Base-by-base conservation (phyloP, 2,888 invertebrate species). In the Cantharis flavilabris region DNA sequence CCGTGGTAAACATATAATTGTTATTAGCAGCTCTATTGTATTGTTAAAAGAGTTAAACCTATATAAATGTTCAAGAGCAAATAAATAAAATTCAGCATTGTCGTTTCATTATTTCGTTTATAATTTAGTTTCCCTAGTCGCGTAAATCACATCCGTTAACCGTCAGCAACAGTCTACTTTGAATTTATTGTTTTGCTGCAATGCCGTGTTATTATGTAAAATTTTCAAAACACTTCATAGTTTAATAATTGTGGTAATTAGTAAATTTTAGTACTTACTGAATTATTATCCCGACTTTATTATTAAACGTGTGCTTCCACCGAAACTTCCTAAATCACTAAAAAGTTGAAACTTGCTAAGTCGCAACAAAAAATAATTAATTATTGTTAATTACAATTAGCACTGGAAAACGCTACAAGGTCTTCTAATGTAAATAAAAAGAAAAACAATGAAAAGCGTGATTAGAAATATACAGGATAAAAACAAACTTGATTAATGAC, bases 21-120 rank as follows among this genome's bases (percentile, higher is more conserved):
- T 76, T 76, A 78, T 78, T 78, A 78, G 67, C 70, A 65, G 69
- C 62, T 71, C 67, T 71, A 76, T 78, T 78, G 78, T 78, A 72
- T 67, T 62, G 67, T 67, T 75, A 76, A 73, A 78, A 73, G 71
- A 71, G 75, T 76, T 76, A 76, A 70, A 72, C 75, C 75, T 77
- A 73, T 69, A 76, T 73, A 75, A 76, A 76, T 78, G 75, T 78
- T 64, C 69, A 76, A 74, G 73, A 75, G 75, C 75, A 76, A 80
- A 80, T 78, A 79, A 80, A 82, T 81, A 81, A 82, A 82, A 80
- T 82, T 79, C 80, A 76, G 79, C 26, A 77, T 76, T 81, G 79
- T 79, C 81, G 81, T 82, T 83, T 82, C 82, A 83, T 83, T 83
- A 83, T 83, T 81, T 81, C 81, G 81, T 80, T 81, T 82, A 81